These are phyloP conservation scores for Hapalemur alaotrensis DNA, from an alignment of 2,797 vertebrate species.

Conservation along the genomic window DNA sequence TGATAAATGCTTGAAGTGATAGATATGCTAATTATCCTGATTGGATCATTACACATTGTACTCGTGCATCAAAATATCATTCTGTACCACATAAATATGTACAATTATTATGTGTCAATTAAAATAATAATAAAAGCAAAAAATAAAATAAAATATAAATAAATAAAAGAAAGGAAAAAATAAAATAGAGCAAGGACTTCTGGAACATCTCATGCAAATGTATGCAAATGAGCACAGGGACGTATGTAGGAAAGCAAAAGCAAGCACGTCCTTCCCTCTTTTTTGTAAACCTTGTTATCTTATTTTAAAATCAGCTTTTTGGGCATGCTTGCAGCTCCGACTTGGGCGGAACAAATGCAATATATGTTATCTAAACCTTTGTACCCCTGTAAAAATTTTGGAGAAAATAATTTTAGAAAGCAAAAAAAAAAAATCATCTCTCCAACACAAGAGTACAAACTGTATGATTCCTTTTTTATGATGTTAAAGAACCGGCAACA, in stretches of 20 bases:
- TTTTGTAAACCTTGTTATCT: constrained; percentile 10
- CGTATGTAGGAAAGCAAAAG: constrained; percentile 28
- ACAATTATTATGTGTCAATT: background rate
- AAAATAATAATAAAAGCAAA: background rate
- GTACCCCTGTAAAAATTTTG: too few species aligned
- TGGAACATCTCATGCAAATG: constrained; percentile 52
- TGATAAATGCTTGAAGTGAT: background rate
- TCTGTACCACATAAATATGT: background rate
- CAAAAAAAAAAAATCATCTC: background rate
- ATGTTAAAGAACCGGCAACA: background rate
- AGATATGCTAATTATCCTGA: background rate
- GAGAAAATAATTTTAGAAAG: too few species aligned
- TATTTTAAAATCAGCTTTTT: constrained; percentile 35
- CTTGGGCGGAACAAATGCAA: too few species aligned
- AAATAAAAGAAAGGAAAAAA: background rate
- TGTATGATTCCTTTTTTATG: background rate
- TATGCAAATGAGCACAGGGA: constrained; percentile 56
- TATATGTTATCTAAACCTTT: too few species aligned
- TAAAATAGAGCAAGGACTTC: constrained; percentile 45
- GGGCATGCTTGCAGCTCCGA: too few species aligned
- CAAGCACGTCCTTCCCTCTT: constrained; percentile 29
- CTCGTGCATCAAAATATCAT: background rate
- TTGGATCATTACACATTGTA: background rate
- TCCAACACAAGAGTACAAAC: background rate
- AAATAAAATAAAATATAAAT: background rate